Percentiles rank a stretch among this genome's conserved stretches.
phyloP scores from a whole-genome alignment of 2,888 invertebrate genomes.

The Melinaea menophilus region DNA sequence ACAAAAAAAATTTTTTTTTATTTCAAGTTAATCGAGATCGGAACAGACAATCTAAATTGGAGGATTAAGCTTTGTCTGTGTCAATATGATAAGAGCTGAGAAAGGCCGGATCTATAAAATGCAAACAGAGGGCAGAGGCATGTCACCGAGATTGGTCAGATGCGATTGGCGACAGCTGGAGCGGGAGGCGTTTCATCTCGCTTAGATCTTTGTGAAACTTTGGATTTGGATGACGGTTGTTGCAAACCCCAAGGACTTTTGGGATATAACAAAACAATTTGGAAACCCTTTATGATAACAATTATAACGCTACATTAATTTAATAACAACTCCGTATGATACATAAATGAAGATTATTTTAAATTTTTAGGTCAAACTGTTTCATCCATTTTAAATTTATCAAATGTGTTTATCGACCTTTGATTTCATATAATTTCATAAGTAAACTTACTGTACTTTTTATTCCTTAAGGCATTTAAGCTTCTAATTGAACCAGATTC shows the following conservation, averaged over 20 bases:
- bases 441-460: too few species aligned
- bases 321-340: too few species aligned
- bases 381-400: too few species aligned
- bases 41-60: slow-evolving; percentile 57
- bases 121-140: slow-evolving; percentile 59
- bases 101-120: slow-evolving; percentile 58
- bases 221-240: slow-evolving; percentile 37
- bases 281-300: slow-evolving; percentile 13
- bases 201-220: slow-evolving; percentile 41
- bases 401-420: too few species aligned
- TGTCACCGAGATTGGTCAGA: slow-evolving; percentile 52
- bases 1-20: too few species aligned
- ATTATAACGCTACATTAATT: background rate
- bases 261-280: slow-evolving; percentile 22
- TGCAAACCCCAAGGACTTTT: slow-evolving; percentile 28
- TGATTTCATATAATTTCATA: too few species aligned
- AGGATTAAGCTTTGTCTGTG: slow-evolving; percentile 65
- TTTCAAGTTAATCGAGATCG: slow-evolving; percentile 43
- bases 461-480: too few species aligned
- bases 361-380: too few species aligned
- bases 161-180: slow-evolving; percentile 53
- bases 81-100: slow-evolving; percentile 69
- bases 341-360: too few species aligned
- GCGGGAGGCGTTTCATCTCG: slow-evolving; percentile 34
- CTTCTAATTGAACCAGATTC: too few species aligned